phyloP scores from a whole-genome alignment of 1,140 invertebrate species.

The Bombus soroeensis region DNA sequence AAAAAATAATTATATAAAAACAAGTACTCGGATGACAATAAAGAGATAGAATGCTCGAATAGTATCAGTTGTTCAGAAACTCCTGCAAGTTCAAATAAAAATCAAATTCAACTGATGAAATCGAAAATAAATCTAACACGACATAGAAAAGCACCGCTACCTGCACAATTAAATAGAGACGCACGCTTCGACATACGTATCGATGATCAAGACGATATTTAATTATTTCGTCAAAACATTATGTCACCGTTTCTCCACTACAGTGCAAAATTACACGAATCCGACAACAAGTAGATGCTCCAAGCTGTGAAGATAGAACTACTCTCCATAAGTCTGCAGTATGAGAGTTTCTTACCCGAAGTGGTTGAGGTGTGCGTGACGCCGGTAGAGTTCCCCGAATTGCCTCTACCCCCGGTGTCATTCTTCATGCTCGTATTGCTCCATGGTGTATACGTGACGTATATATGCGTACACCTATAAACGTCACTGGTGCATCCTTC shows the following conservation, averaged over 20 bases:
- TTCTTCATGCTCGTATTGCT: constrained; percentile 66
- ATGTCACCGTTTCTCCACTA: neutral
- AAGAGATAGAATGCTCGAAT: too few species aligned
- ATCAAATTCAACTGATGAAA: neutral
- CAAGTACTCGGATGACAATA: neutral
- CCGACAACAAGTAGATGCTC: neutral
- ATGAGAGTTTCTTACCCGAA: constrained; percentile 47
- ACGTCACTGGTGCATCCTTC: constrained; percentile 95
- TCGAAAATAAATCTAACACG: neutral
- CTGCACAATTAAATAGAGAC: neutral
- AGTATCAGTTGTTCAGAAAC: too few species aligned
- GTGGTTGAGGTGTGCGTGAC: constrained; percentile 49
- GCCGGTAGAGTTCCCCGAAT: constrained; percentile 49
- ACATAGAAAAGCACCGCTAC: neutral
- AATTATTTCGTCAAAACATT: neutral
- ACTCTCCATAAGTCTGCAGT: neutral
- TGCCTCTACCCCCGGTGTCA: constrained; percentile 47
- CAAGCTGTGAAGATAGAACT: too few species aligned
- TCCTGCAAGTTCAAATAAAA: too few species aligned
- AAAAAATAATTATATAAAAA: too few species aligned
- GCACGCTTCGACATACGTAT: neutral
- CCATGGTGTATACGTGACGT: constrained; percentile 88
- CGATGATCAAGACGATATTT: too few species aligned
- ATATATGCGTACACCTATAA: constrained; percentile 93
- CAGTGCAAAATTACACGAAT: neutral